Evolutionary conservation across 2,113 vertebrate species (phyloP), one percentile per base, ranked within the genome.

Genomic region (Dasypus novemcinctus): DNA sequence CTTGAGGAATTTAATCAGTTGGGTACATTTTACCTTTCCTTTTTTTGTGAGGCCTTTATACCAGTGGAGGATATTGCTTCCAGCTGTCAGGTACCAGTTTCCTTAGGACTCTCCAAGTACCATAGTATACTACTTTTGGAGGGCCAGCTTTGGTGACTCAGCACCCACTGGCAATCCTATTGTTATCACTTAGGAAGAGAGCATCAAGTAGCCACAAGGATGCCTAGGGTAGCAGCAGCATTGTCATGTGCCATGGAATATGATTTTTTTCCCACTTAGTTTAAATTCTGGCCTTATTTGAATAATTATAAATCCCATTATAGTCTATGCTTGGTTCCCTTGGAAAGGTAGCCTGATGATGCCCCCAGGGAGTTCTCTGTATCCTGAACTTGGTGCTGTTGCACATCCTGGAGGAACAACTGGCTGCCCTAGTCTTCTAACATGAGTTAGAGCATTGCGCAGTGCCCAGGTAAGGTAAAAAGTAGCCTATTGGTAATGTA

Each of bases 181-280:
- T 95, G 90, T 91, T 87, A 91, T 95, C 96, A 96, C 87, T 98
- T 82, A 97, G 97, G 90, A 97, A 95, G 90, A 97, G 90, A 98
- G 88, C 85, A 94, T 92, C 94, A 91, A 92, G 97, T 97, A 98
- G 96, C 97, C 94, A 98, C 72, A 81, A 95, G 97, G 94, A 97
- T 98, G 98, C 98, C 98, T 98, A 96, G 96, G 97, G 98, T 98
- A 99, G 98, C 98, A 99, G 98, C 97, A 97, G 96, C 97, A 96
- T 97, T 97, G 95, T 95, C 97, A 93, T 96, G 72, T 97, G 97
- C 97, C 98, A 91, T 97, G 92, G 95, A 96, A 97, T 83, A 96
- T 84, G 63, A 29, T 87, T 88, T 93, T 74, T 86, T 86, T 85
- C 95, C 76, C 13, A 95, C 82, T 93, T 92, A 96, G 96, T 91